Percentiles rank a stretch among this genome's conserved stretches.
These are phyloP conservation scores for Hestina assimilis DNA, from an alignment of 1,140 invertebrate species.

Conservation along the genomic window DNA sequence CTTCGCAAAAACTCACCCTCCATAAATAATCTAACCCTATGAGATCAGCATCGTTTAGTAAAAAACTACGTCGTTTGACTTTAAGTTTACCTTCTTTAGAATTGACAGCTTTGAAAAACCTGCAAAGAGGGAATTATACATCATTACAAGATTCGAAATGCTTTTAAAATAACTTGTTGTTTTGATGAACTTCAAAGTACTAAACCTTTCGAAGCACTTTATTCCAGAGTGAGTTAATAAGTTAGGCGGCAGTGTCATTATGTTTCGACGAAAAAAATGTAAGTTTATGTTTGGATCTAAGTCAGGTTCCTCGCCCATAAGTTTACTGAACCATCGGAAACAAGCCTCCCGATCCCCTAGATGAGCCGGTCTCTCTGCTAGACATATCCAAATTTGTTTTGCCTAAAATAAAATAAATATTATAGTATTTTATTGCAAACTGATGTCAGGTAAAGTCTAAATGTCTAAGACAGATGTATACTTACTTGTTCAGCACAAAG, in stretches of 20 bases:
- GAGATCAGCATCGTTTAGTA: slow-evolving; percentile 92
- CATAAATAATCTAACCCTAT: slow-evolving; percentile 98
- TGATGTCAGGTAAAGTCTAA: background rate
- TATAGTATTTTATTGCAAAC: background rate
- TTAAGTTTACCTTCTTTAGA: slow-evolving; percentile 96
- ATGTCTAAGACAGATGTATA: background rate
- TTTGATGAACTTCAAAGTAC: background rate
- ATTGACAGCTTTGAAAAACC: slow-evolving; percentile 98
- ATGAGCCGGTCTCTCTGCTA: slow-evolving; percentile 96
- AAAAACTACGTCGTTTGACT: slow-evolving; percentile 88
- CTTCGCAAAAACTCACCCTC: slow-evolving; percentile 83
- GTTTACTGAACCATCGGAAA: slow-evolving; percentile 99
- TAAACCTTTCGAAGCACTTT: slow-evolving; percentile 84
- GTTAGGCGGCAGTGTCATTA: slow-evolving; percentile 94
- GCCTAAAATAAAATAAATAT: slow-evolving; percentile 74
- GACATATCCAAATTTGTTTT: slow-evolving; percentile 97
- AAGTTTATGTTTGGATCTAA: slow-evolving; percentile 97
- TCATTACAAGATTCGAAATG: background rate
- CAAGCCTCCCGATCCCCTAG: slow-evolving; percentile 95
- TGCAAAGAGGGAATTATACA: slow-evolving; percentile 37
- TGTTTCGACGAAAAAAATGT: slow-evolving; percentile 97
- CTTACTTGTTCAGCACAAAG: slow-evolving; percentile 92
- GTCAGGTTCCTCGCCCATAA: slow-evolving; percentile 98
- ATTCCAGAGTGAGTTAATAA: slow-evolving; percentile 97
- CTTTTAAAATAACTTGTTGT: background rate